These are phyloP conservation scores for Formica selysi DNA, from an alignment of 1,140 invertebrate species.

Conservation along the genomic window DNA sequence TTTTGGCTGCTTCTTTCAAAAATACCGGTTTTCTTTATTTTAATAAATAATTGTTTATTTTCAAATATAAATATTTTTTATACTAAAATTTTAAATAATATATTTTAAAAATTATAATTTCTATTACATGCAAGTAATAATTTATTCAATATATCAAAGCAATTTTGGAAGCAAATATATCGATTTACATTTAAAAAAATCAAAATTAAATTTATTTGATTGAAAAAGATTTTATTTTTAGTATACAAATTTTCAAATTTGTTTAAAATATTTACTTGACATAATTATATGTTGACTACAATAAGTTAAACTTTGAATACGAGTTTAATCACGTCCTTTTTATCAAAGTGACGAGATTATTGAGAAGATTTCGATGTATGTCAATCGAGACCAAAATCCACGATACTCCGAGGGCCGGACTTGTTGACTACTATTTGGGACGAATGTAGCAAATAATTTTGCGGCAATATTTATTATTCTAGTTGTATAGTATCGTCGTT, in stretches of 20 bases:
- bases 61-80: too few relatives aligned
- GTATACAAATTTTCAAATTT: not conserved
- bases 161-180: too few relatives aligned
- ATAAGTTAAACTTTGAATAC: not conserved
- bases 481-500: slow-evolving; percentile 77
- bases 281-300: not conserved
- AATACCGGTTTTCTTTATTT: too few relatives aligned
- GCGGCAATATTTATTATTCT: slow-evolving; percentile 81
- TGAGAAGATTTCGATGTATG: not conserved
- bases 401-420: slow-evolving; percentile 67
- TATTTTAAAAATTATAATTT: too few relatives aligned
- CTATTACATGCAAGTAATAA: too few relatives aligned
- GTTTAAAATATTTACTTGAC: not conserved
- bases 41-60: too few relatives aligned
- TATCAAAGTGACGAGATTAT: not conserved
- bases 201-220: too few relatives aligned
- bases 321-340: not conserved
- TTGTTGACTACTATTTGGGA: slow-evolving; percentile 78
- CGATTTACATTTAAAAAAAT: too few relatives aligned
- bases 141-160: too few relatives aligned
- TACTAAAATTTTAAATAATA: too few relatives aligned
- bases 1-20: too few relatives aligned
- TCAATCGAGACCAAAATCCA: slow-evolving; percentile 4
- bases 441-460: slow-evolving; percentile 81
- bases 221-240: too few relatives aligned